A percentile compares a stretch with the other conserved stretches of the same genome.
phyloP scores from a whole-genome alignment of 2,888 invertebrate genomes.

The Amiota mariae region DNA sequence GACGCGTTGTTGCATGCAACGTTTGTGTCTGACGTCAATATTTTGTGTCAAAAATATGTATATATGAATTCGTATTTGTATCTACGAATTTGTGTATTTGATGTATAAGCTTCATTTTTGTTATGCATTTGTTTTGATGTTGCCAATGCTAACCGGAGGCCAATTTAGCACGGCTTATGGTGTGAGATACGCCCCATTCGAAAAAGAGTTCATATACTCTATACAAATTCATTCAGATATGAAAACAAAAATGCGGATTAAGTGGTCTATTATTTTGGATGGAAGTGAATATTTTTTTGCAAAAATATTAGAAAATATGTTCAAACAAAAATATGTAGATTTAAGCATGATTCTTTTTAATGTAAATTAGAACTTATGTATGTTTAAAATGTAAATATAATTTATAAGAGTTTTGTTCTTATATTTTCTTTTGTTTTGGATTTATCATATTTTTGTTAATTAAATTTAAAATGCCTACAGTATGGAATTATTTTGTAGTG shows the following conservation, averaged over 20 bases:
- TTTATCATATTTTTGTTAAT: neutral
- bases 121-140: slow-evolving; percentile 67
- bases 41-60: slow-evolving; percentile 60
- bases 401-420: neutral
- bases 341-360: no score
- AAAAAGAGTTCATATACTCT: no score
- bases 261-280: no score
- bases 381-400: neutral
- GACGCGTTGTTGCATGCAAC: slow-evolving; percentile 14
- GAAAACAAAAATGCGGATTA: no score
- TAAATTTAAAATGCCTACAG: neutral
- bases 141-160: slow-evolving; percentile 50
- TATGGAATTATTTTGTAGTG: neutral
- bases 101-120: slow-evolving; percentile 62
- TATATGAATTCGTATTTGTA: slow-evolving; percentile 32
- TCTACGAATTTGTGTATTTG: neutral
- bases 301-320: slow-evolving; percentile 3
- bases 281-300: neutral
- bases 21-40: slow-evolving; percentile 50
- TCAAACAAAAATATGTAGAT: no score
- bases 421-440: neutral
- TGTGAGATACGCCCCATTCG: neutral
- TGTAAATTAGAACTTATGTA: neutral
- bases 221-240: no score
- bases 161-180: slow-evolving; percentile 1